Evolutionary conservation across 2,888 invertebrate species (phyloP), one percentile per base, ranked within the genome.

Genomic region (Dilophus febrilis): DNA sequence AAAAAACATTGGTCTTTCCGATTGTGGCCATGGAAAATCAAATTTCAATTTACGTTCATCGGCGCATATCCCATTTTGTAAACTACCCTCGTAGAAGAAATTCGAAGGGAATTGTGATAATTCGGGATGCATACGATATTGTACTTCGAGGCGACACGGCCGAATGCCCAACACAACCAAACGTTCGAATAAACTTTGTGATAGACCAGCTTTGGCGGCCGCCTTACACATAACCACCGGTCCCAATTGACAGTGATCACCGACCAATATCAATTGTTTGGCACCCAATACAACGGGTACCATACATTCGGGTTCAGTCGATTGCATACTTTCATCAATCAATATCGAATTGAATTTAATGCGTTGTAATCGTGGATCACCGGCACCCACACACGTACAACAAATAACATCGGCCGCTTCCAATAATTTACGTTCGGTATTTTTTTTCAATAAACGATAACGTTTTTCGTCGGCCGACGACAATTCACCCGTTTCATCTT

Each of bases 171-270:
- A 71, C 1, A 98, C 92, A 0, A 99, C 97, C 2, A 99, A 69
- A 5, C 98, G 73, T 58, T 98, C 98, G 61, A 99, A 98, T 44
- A 98, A 70, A 38, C 94, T 94, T 61, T 97, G 97, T 1, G 90
- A 90, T 17, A 99, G 72, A 2, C 98, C 98, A 1, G 98, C 97
- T 40, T 87, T 74, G 0, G 95, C 92, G 0, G 98, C 97, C 58
- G 95, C 94, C 63, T 97, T 97, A 66, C 95, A 97, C 94, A 97
- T 95, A 1, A 98, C 97, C 1, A 98, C 97, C 0, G 97, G 98
- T 0, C 97, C 97, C 44, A 98, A 67, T 64, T 99, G 98, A 56
- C 98, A 98, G 58, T 99, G 98, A 64, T 99, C 98, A 11, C 98
- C 98, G 1, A 98, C 98, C 3, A 98, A 72, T 47, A 98, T 94